A percentile compares a stretch with the other conserved stretches of the same genome.
phyloP scores from a whole-genome alignment of 1,140 invertebrate species.

The Cryptotermes secundus region DNA sequence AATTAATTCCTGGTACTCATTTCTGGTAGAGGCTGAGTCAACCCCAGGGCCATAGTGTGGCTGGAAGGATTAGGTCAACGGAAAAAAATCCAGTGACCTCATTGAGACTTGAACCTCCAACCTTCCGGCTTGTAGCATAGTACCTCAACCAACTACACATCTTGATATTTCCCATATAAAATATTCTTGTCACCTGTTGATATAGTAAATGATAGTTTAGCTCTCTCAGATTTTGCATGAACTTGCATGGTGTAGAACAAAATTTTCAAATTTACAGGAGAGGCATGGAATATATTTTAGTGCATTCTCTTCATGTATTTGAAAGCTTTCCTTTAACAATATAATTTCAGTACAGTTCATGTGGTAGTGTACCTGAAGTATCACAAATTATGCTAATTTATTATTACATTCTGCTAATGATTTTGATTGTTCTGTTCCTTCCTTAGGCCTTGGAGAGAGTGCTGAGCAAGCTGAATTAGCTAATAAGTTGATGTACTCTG shows the following conservation, averaged over 20 bases:
- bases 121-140: no score
- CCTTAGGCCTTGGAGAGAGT: constrained; percentile 67
- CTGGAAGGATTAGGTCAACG: no score
- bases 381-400: neutral
- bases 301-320: neutral
- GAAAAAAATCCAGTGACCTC: no score
- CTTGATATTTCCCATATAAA: no score
- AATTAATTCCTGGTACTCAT: no score
- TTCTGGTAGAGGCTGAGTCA: no score
- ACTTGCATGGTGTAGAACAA: neutral
- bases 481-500: constrained; percentile 83
- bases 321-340: neutral
- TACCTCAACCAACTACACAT: no score
- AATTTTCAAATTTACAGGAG: neutral
- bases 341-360: neutral
- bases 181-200: no score
- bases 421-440: neutral
- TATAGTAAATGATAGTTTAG: no score
- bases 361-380: neutral
- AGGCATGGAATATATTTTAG: neutral
- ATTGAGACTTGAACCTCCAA: no score
- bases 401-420: neutral
- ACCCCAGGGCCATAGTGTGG: no score
- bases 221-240: neutral
- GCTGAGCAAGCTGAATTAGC: constrained; percentile 77